These are phyloP conservation scores for Acanthornis magna DNA, from an alignment of 2,797 vertebrate genomes.

Conservation along the genomic window DNA sequence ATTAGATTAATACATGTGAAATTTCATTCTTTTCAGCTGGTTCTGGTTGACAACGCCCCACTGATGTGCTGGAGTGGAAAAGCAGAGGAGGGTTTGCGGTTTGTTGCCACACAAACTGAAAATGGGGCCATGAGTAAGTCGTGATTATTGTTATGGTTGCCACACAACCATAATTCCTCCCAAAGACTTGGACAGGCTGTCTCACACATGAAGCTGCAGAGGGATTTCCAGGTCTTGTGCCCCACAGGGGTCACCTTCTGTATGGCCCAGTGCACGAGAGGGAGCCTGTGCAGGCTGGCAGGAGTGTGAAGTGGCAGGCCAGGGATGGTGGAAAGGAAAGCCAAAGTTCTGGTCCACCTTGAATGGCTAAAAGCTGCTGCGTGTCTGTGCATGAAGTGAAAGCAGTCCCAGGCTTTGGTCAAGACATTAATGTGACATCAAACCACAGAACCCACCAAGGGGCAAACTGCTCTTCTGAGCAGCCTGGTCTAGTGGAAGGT, in stretches of 20 bases:
- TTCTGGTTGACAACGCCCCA: neutral
- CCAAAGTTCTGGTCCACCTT: neutral
- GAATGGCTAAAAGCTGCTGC: neutral
- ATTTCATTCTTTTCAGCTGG: neutral
- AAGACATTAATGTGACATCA: fast-evolving
- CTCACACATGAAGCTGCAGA: neutral
- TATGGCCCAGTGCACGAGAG: fast-evolving
- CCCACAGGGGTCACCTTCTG: neutral
- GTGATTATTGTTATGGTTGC: no score
- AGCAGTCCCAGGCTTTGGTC: neutral
- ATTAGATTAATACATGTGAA: neutral
- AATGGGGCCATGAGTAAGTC: fast-evolving
- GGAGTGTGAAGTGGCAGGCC: neutral
- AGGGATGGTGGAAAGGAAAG: neutral
- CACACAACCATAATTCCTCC: neutral
- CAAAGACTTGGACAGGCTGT: neutral
- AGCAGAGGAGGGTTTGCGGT: fast-evolving
- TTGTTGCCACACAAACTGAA: neutral
- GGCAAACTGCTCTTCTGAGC: neutral
- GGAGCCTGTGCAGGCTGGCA: neutral
- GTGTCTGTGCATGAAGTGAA: neutral
- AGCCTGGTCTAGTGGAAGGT: neutral
- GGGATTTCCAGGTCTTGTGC: neutral
- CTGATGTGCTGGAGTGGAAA: neutral
- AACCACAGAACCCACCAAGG: neutral